These are phyloP conservation scores for Matsumyia berberina DNA, from an alignment of 2,888 invertebrate species.

Conservation along the genomic window DNA sequence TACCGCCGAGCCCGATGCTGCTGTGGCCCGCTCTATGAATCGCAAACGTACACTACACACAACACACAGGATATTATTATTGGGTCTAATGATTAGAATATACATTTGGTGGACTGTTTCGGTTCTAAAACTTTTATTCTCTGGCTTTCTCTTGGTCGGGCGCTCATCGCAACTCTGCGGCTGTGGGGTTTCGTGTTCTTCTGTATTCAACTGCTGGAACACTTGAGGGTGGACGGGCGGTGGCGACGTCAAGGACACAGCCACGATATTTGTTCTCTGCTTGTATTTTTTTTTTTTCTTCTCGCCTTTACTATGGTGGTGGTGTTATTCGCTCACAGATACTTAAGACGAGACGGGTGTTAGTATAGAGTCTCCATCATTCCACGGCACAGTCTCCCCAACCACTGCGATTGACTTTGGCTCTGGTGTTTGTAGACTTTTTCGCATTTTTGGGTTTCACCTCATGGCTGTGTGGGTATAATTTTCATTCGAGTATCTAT, in stretches of 20 bases:
- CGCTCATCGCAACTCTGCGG: neutral
- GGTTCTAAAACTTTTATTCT: constrained; percentile 29
- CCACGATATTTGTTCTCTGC: constrained; percentile 60
- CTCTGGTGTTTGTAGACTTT: constrained; percentile 29
- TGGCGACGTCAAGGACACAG: constrained; percentile 70
- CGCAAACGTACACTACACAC: constrained; percentile 6
- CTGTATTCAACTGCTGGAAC: constrained; percentile 5
- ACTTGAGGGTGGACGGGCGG: constrained; percentile 53
- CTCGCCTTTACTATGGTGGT: constrained; percentile 28
- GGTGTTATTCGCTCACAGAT: constrained; percentile 48
- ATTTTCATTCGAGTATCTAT: constrained; percentile 45
- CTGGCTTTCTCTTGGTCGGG: constrained; percentile 4
- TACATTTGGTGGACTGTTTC: constrained; percentile 48
- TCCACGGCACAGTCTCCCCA: constrained; percentile 1
- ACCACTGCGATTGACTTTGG: constrained; percentile 51
- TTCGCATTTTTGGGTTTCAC: constrained; percentile 61
- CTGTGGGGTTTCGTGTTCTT: constrained; percentile 18
- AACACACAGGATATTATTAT: constrained; percentile 62
- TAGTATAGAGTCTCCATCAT: constrained; percentile 34
- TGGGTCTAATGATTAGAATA: constrained; percentile 61
- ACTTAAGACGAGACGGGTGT: constrained; percentile 33
- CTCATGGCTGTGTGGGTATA: constrained; percentile 31
- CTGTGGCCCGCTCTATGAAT: constrained; percentile 37
- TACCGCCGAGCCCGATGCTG: constrained; percentile 12
- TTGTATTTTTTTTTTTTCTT: constrained; percentile 15